Evolutionary conservation across 2,113 vertebrate genomes (phyloP).

Genomic region (Thermophis baileyi): DNA sequence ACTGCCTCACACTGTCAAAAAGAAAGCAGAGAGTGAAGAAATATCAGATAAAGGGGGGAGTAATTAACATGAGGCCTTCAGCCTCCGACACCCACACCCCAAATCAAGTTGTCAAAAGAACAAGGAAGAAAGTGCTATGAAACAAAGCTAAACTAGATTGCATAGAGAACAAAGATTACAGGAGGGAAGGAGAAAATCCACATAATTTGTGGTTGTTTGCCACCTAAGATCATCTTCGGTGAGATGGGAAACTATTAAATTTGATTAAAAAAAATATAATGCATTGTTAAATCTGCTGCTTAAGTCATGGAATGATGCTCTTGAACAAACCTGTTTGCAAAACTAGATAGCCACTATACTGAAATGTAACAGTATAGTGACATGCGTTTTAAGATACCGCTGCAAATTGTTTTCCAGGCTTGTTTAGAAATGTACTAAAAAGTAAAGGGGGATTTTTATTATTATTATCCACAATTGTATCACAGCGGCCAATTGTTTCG

Average conservation of each 20-base stretch:
- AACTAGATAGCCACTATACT: background rate
- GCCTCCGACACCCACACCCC: no score
- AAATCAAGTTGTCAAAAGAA: background rate
- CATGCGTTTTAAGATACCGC: background rate
- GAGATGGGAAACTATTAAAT: no score
- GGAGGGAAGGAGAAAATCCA: no score
- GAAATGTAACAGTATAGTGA: background rate
- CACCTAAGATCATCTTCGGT: no score
- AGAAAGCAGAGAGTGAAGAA: background rate
- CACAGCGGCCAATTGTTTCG: no score
- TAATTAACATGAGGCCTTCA: background rate
- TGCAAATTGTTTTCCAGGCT: conserved; percentile 20
- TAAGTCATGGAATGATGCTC: background rate
- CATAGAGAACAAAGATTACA: background rate
- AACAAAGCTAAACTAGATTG: background rate
- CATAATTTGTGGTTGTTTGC: no score
- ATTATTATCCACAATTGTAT: no score
- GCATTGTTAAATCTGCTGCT: background rate
- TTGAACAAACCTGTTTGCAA: background rate
- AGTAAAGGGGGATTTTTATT: no score
- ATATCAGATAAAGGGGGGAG: background rate
- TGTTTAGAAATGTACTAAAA: no score
- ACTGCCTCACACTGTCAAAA: background rate
- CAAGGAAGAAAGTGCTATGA: background rate
- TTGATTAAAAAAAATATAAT: no score